Conservation (phyloP, 1,140 invertebrate genomes). For the Drosophila sucinea region DNA sequence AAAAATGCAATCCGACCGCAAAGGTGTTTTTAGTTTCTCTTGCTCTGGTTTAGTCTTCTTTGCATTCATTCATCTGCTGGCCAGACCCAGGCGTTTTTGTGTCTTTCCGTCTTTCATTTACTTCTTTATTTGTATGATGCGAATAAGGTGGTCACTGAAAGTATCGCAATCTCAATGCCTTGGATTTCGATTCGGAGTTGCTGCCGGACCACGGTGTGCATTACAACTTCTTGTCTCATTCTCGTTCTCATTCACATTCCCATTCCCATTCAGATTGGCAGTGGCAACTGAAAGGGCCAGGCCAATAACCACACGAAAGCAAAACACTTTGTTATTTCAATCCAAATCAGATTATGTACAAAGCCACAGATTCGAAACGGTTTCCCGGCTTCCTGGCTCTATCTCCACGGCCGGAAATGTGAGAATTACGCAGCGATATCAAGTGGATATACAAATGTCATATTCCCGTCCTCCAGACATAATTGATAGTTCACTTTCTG, state of each 20-base stretch:
- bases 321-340: conserved; percentile 26
- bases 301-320: conserved; percentile 45
- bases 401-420: conserved; percentile 22
- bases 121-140: conserved; percentile 26
- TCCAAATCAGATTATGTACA: conserved; percentile 8
- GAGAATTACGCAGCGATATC: conserved; percentile 16
- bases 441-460: neutral
- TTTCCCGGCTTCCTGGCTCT: conserved; percentile 20
- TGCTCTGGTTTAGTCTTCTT: conserved; percentile 17
- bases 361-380: conserved; percentile 28
- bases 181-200: conserved; percentile 11
- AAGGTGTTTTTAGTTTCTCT: conserved; percentile 50
- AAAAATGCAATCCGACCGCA: conserved; percentile 51
- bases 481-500: neutral
- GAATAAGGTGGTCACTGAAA: conserved; percentile 23
- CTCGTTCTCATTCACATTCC: conserved; percentile 16
- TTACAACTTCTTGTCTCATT: conserved; percentile 33
- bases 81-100: conserved; percentile 5
- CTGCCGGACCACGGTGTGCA: conserved; percentile 35
- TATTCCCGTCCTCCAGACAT: neutral
- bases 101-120: neutral
- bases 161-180: conserved; percentile 28
- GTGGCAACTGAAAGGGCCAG: conserved; percentile 22
- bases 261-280: neutral
- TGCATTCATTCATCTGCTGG: conserved; percentile 22